Base-by-base conservation (phyloP, 2,888 invertebrate genomes). In the Drosophila falleni region DNA sequence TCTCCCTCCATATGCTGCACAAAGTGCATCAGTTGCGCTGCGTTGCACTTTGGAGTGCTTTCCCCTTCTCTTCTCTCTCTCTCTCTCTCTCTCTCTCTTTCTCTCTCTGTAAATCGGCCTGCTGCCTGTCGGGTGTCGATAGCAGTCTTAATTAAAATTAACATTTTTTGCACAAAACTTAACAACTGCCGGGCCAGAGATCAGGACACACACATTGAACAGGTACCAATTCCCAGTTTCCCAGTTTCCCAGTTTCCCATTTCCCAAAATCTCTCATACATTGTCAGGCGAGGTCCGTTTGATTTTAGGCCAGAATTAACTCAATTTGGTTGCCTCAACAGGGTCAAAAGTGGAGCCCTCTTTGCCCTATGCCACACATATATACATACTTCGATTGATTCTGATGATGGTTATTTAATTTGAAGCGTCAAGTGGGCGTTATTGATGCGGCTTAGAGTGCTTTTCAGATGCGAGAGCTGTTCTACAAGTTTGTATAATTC, bases 21-120 rank as follows among this genome's bases (percentile, higher is more conserved):
- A 86, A 89, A 86, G 89, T 88, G 86, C 85, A 89, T 86, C 88
- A 86, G 89, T 76, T 86, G 88, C 89, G 89, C 89, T 86, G 84
- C 89, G 78, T 64, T 86, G 86, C 86, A 86, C 87, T 83, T 80
- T 88, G 51, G 80, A 89, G 86, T 89, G 86, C 83, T 23, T 46
- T 8, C 19, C 39, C 15, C 39, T 10, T 10, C 39, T 10, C 5
- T 5, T 3, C 15, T 2, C 11, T 15, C 16, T 3, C 13, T 13
- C 35, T 33, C n/a, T n/a, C n/a, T n/a, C n/a, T n/a, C n/a, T n/a
- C n/a, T n/a, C n/a, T n/a, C n/a, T n/a, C n/a, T n/a, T n/a, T n/a
- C n/a, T n/a, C n/a, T n/a, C n/a, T n/a, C n/a, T n/a, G n/a, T n/a
- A n/a, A n/a, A n/a, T n/a, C n/a, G n/a, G 42, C n/a, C 46, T 47